Base-by-base conservation (phyloP, 1,140 invertebrate species). In the Drosophila biarmipes region DNA sequence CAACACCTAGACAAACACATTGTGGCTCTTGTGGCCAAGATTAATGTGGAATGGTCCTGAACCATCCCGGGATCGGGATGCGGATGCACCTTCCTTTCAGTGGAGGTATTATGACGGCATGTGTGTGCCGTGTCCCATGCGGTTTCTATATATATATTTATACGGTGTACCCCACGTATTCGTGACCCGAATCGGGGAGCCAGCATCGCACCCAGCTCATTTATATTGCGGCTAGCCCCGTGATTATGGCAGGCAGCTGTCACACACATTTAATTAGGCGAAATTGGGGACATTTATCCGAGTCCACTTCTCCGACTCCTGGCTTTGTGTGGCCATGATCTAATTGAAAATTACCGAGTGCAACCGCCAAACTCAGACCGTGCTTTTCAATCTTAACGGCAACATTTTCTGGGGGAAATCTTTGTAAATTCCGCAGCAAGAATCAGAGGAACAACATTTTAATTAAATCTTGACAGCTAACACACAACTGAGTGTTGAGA, bases 1-100 rank as follows among this genome's bases (percentile, higher is more conserved):
- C 56, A 86, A 81, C 81, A 87, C 73, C 58, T 78, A 71, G 57
- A 56, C 74, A 86, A 81, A 86, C 81, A 86, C 68, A 75, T 74
- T 87, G 82, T 49, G 82, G 74, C 61, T 58, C 42, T 56, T 81
- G 82, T 87, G 81, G 81, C 54, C 67, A 49, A 67, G 74, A 56
- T 61, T 74, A 75, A 86, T 81, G 81, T 48, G 38, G 56, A 62
- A 62, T 67, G 53, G 53, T 17, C 34, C n/a, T 43, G 49, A 37
- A 24, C 31, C 17, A 14, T 17, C 42, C 24, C 14, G 37, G 14
- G 37, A 38, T 78, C 24, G 17, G 17, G 31, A 49, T 37, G 4
- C 34, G 15, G 42, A 43, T 82, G 78, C 78, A 78, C 35, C 38
- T 69, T 19, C 34, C 58, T 40, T 37, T 19, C 14, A 38, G 46